Evolutionary conservation across 2,797 vertebrate genomes (phyloP), one percentile per base, ranked within the genome.

Genomic region (Nothura maculosa): DNA sequence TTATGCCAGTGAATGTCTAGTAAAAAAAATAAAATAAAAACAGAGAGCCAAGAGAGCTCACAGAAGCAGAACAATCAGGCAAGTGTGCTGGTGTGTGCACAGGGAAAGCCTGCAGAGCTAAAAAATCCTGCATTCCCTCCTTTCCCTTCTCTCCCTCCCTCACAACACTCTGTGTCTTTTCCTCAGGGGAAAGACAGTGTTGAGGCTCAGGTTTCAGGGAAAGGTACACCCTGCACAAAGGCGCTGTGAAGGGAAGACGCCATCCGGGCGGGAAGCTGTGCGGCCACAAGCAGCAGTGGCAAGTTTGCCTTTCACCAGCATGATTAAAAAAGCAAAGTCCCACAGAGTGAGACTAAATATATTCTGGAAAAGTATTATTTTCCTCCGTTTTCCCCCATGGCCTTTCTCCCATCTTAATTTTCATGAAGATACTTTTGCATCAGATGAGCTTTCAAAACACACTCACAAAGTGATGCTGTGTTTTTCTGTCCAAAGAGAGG

Each of bases 51-150:
- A 5, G 47, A 75, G 69, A 62, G 48, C 10, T 45, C 72, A 67
- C 2, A 91, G 57, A 97, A 94, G 64, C 2, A 91, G 57, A 97
- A 94, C 69, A 95, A 91, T 78, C 55, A 48, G 32, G 64, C 2
- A 9, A 36, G 55, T 78, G 74, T 95, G 80, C 60, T 87, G 83
- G 87, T 93, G 48, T 20, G 36, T 15, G n/a, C 34, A 64, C 36
- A 81, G 34, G 30, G 55, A 61, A 70, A 93, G 40, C 24, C 64
- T 64, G n/a, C 20, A 42, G 54, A 83, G 38, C 48, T 86, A 67
- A 90, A 93, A 94, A 34, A 90, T 62, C 63, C 40, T 82, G 38
- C 30, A 80, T 54, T 19, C 6, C 15, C 77, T 52, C 70, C 30
- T 52, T 52, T 54, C 52, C 21, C 9, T 68, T 76, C 40, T 40